phyloP scores from a whole-genome alignment of 37 sponge, comb jelly and placozoan genomes.

The Axinella damicornis region DNA sequence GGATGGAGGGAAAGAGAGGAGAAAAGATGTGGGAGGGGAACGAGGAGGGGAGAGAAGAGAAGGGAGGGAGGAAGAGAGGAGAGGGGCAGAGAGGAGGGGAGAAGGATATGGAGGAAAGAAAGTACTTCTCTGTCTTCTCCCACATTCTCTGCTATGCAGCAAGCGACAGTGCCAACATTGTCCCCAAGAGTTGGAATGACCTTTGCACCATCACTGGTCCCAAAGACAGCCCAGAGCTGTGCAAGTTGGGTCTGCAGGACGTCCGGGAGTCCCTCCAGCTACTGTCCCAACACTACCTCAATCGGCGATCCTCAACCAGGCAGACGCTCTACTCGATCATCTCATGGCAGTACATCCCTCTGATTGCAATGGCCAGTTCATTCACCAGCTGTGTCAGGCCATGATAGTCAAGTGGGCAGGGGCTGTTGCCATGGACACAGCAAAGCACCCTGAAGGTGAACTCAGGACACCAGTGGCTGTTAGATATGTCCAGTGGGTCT shows the following conservation, averaged over 20 bases:
- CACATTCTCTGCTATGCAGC: neutral
- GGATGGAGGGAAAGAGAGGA: too few relatives aligned
- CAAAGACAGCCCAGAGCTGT: neutral
- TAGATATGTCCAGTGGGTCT: too few relatives aligned
- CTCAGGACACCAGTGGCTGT: too few relatives aligned
- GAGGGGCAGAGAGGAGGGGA: too few relatives aligned
- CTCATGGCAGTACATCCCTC: constrained; percentile 34
- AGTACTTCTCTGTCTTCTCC: too few relatives aligned
- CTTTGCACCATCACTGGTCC: neutral
- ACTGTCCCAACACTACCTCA: constrained; percentile 38
- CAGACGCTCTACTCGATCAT: constrained; percentile 26
- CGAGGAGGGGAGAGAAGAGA: too few relatives aligned
- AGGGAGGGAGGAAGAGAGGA: too few relatives aligned
- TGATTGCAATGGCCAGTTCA: constrained; percentile 24
- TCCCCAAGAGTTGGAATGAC: constrained; percentile 29
- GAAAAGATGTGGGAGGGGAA: too few relatives aligned
- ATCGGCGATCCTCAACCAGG: neutral
- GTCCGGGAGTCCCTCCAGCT: constrained; percentile 35
- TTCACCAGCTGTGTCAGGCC: constrained; percentile 27
- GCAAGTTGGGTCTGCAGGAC: constrained; percentile 39
- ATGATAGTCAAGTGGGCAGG: constrained; percentile 32
- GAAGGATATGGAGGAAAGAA: too few relatives aligned
- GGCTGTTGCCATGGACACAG: constrained; percentile 27
- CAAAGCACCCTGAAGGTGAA: constrained; percentile 8
- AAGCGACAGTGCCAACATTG: constrained; percentile 26